phyloP scores from a whole-genome alignment of 2,797 vertebrate genomes.

The Malacoraja senta region DNA sequence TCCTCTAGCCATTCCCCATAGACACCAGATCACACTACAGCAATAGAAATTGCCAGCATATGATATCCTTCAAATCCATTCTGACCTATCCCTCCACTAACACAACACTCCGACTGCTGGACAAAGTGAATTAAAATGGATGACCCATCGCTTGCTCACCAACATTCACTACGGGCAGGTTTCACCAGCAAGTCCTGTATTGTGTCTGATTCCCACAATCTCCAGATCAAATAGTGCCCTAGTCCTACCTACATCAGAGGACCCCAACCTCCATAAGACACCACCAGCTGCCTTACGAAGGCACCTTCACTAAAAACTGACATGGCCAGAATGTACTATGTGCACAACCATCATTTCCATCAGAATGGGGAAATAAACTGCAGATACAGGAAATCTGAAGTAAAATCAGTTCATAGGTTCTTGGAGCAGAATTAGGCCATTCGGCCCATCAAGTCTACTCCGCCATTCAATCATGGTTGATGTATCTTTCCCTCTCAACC shows the following conservation, averaged over 20 bases:
- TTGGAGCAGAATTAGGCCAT: no score
- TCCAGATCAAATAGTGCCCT: background rate
- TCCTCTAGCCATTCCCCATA: background rate
- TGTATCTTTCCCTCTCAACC: no score
- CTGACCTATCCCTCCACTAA: background rate
- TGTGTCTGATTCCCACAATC: background rate
- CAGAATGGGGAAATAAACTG: no score
- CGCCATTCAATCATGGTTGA: no score
- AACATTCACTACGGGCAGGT: background rate
- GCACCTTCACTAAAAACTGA: background rate
- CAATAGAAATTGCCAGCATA: background rate
- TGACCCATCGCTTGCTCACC: background rate
- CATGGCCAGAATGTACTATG: background rate
- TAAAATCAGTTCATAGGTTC: no score
- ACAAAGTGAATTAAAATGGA: background rate
- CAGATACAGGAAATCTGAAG: no score
- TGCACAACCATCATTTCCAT: no score
- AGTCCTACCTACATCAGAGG: background rate
- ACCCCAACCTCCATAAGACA: background rate
- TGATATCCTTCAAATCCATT: background rate
- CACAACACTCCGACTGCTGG: no score
- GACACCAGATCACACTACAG: background rate
- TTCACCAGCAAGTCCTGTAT: background rate
- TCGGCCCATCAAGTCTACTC: no score
- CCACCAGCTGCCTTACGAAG: background rate